Conservation (phyloP, 2,797 vertebrate genomes). For the Antrozous pallidus region DNA sequence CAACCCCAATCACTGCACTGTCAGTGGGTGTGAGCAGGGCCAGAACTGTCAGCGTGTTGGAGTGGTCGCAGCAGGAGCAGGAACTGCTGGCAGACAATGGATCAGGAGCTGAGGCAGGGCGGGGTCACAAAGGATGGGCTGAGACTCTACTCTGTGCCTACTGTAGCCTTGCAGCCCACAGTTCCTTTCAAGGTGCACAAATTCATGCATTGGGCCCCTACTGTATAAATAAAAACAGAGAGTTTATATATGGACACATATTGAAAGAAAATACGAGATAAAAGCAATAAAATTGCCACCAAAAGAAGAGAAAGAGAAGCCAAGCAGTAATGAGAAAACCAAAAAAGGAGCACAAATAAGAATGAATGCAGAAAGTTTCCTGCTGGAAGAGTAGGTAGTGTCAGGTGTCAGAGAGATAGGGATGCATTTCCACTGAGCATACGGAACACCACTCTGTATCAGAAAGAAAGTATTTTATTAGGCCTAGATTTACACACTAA, state of each 20-base stretch:
- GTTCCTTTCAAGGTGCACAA: too few species aligned
- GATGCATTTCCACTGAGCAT: too few species aligned
- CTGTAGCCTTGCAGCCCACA: too few species aligned
- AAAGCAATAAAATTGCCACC: neutral
- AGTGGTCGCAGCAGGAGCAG: too few species aligned
- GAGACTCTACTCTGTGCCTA: too few species aligned
- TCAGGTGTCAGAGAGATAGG: neutral
- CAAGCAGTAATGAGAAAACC: neutral
- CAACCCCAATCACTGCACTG: too few species aligned
- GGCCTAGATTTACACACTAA: neutral
- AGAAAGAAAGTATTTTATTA: neutral
- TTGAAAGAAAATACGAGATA: neutral
- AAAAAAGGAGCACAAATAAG: neutral
- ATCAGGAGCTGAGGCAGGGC: too few species aligned
- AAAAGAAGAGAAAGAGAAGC: neutral
- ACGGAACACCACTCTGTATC: fast-evolving
- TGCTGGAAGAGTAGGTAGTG: neutral
- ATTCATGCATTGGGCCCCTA: too few species aligned
- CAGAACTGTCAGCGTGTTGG: too few species aligned
- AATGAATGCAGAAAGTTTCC: neutral
- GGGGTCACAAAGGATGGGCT: too few species aligned
- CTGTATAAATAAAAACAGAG: neutral
- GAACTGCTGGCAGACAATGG: too few species aligned
- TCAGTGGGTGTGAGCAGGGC: too few species aligned
- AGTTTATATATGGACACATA: neutral